Percentiles rank a stretch among this genome's conserved stretches.
phyloP scores from a whole-genome alignment of 2,113 vertebrate species.

The Phyllopteryx taeniolatus region DNA sequence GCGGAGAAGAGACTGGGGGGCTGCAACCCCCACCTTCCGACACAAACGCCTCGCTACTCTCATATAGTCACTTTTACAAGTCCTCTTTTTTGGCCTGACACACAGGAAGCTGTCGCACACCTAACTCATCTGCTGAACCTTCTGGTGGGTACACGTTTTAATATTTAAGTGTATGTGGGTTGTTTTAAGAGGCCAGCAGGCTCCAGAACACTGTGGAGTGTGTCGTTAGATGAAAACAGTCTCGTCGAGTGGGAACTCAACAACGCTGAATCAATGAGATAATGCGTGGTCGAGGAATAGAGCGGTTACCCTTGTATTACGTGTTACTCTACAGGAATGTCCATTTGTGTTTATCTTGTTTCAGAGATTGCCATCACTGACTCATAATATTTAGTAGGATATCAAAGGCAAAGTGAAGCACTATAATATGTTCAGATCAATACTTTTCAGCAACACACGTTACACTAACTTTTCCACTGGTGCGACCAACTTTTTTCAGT shows the following conservation, averaged over 20 bases:
- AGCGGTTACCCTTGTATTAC: not conserved
- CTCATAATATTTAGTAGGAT: too few species aligned
- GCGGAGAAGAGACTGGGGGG: too few species aligned
- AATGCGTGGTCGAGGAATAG: not conserved
- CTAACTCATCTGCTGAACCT: not conserved
- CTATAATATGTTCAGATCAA: too few species aligned
- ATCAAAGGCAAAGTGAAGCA: too few species aligned
- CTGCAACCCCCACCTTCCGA: too few species aligned
- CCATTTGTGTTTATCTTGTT: too few species aligned
- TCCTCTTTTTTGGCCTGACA: not conserved
- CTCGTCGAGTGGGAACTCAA: not conserved
- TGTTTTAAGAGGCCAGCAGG: not conserved
- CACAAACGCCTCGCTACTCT: not conserved
- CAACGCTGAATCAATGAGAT: not conserved
- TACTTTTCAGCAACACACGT: too few species aligned
- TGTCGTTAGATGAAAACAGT: not conserved
- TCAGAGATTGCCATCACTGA: too few species aligned
- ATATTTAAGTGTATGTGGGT: not conserved
- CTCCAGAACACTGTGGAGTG: not conserved
- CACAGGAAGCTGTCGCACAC: not conserved
- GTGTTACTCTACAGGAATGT: too few species aligned
- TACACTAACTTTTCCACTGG: too few species aligned
- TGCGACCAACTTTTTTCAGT: too few species aligned
- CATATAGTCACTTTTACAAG: not conserved
- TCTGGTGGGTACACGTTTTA: not conserved